Base-by-base conservation (phyloP, 2,113 vertebrate genomes). In the human region DNA sequence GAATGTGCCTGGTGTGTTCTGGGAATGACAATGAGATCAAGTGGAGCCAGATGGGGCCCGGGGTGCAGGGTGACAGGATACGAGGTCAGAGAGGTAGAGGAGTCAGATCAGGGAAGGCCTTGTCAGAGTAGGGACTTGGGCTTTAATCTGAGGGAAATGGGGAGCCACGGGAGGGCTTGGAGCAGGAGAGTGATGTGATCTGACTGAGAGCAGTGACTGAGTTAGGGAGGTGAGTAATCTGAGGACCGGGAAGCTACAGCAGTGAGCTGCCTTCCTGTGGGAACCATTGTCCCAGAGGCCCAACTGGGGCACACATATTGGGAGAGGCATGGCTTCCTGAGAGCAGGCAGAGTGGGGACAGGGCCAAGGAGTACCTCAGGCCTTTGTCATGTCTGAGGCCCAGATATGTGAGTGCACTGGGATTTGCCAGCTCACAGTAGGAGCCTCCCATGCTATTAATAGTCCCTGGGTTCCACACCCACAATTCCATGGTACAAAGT, bases 281-380 rank as follows among this genome's bases (percentile, higher is more conserved):
- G 75, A 93, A 78, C 25, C 38, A n/a, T 68, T 50, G 12, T 18
- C 27, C 72, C 78, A 13, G 72, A 81, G 59, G 43, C 30, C 57
- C 18, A 70, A 9, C 23, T 59, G 27, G 52, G 43, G 0, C 38
- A 6, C 20, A 8, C 0, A 8, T 61, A 20, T n/a, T 32, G 17
- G 38, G 30, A 94, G 20, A 84, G 27, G 20, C 6, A 52, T 27
- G 90, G 81, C 78, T 91, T 61, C 50, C 78, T 78, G 50, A 57
- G 10, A 82, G 45, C 70, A 59, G 45, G 40, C 59, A 12, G 38
- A 27, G 45, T 14, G 5, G 43, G 32, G 12, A 16, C 66, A 82
- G 59, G 14, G 17, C 35, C 75, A 55, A 83, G 59, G 38, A 89
- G 17, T 35, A 32, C 25, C 52, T 72, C 2, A 11, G 81, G 70